Conservation (phyloP, 1,140 invertebrate genomes). For the Argopecten irradians region DNA sequence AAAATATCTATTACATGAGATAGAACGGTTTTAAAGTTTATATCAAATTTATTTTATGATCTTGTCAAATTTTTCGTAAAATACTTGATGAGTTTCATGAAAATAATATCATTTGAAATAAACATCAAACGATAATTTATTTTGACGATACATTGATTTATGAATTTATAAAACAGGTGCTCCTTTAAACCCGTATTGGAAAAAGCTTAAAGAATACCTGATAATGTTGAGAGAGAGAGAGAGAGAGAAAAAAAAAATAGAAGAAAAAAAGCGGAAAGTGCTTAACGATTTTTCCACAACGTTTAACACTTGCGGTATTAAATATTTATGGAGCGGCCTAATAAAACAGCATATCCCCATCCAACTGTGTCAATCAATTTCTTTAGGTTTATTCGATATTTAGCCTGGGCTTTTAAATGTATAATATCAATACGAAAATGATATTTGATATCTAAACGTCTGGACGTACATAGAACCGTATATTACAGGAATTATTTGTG, state of each 20-base stretch:
- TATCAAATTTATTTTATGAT: background rate
- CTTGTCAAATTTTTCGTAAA: background rate
- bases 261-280: background rate
- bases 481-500: no score
- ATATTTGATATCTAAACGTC: background rate
- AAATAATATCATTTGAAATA: background rate
- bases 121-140: background rate
- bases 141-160: background rate
- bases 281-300: conserved; percentile 6
- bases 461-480: no score
- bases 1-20: no score
- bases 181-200: background rate
- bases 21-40: no score
- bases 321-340: background rate
- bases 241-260: no score
- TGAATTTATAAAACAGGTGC: background rate
- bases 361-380: background rate
- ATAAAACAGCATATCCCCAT: background rate
- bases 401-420: background rate
- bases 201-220: background rate
- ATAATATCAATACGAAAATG: background rate
- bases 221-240: no score
- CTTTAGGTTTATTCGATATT: background rate
- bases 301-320: background rate
- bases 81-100: background rate